Evolutionary conservation across 2,113 vertebrate species (phyloP).

Genomic region (Anolis sagrei): DNA sequence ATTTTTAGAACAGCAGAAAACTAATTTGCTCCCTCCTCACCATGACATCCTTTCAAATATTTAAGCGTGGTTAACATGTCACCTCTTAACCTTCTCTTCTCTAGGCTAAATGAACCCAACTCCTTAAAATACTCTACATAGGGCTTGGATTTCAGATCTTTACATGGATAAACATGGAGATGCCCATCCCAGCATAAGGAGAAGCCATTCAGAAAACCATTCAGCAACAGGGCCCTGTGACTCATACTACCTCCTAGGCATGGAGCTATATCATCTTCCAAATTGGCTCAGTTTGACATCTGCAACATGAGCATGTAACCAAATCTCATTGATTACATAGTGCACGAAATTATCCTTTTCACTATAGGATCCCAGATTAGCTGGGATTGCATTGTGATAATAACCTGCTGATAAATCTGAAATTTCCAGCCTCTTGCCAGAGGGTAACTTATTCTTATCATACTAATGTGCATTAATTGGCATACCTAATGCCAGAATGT

Average conservation of each 20-base stretch:
- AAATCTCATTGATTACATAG: neutral
- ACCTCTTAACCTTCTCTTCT: too few relatives aligned
- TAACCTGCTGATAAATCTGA: neutral
- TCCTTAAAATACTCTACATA: too few relatives aligned
- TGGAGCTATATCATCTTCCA: neutral
- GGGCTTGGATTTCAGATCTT: too few relatives aligned
- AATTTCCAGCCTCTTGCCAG: too few relatives aligned
- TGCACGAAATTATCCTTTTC: neutral
- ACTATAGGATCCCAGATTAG: neutral
- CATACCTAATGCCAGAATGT: too few relatives aligned
- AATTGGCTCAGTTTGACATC: neutral
- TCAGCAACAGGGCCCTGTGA: neutral
- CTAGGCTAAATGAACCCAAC: too few relatives aligned
- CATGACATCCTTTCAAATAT: too few relatives aligned
- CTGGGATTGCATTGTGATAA: neutral
- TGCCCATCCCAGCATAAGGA: neutral
- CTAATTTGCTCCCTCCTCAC: too few relatives aligned
- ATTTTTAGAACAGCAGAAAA: too few relatives aligned
- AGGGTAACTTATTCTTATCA: too few relatives aligned
- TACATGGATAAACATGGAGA: neutral
- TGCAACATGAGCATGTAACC: neutral
- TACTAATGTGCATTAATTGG: too few relatives aligned
- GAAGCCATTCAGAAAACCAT: neutral
- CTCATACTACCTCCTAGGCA: neutral
- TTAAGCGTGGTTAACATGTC: too few relatives aligned